phyloP scores from a whole-genome alignment of 2,113 vertebrate genomes.

The Tenebrosternarchus preto region DNA sequence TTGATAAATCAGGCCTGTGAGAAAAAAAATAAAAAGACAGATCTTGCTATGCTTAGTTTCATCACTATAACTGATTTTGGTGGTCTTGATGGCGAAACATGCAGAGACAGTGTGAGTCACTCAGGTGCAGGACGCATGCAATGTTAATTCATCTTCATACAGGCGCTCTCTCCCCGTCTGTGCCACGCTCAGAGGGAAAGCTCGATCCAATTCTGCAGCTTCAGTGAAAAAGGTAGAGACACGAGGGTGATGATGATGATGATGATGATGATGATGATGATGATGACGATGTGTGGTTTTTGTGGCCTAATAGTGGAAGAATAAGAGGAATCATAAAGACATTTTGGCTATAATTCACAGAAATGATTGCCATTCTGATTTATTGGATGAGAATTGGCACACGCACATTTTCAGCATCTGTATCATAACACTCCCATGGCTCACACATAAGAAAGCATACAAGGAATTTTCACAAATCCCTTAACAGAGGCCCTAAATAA shows the following conservation, averaged over 20 bases:
- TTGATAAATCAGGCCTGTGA: not conserved
- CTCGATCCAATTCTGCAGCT: not conserved
- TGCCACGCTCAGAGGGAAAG: not conserved
- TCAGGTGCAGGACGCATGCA: slow-evolving; percentile 18
- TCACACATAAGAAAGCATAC: not conserved
- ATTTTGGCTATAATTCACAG: not conserved
- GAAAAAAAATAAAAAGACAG: not conserved
- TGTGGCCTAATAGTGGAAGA: not conserved
- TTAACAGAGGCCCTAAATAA: not conserved
- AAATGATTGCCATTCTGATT: not conserved
- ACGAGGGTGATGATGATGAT: too few relatives aligned
- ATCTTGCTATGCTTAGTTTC: not conserved
- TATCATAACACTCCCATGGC: not conserved
- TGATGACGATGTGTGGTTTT: not conserved
- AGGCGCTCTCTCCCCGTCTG: not conserved
- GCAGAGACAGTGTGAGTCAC: slow-evolving; percentile 22
- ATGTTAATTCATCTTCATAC: not conserved
- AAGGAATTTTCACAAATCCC: not conserved
- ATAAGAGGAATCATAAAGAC: not conserved
- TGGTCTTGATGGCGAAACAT: slow-evolving; percentile 4
- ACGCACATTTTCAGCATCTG: not conserved
- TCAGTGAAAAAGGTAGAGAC: not conserved
- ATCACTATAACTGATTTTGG: not conserved
- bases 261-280: not conserved
- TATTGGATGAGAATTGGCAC: not conserved